These are phyloP conservation scores for Telmatochromis brachygnathus DNA, from an alignment of 2,113 vertebrate genomes.

Conservation along the genomic window DNA sequence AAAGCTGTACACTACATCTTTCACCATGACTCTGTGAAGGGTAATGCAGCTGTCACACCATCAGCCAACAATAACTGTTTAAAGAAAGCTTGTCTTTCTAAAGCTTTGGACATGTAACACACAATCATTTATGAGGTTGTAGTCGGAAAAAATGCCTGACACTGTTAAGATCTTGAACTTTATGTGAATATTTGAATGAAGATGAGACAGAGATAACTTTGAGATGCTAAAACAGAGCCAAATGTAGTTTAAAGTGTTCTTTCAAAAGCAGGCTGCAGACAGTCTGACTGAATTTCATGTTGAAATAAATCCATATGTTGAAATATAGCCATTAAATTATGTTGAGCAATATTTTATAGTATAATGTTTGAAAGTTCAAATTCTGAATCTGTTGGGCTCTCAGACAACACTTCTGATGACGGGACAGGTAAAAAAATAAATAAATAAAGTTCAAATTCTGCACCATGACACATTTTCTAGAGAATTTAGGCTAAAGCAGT, in stretches of 20 bases:
- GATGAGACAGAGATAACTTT: background rate
- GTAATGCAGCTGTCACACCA: background rate
- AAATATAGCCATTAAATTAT: background rate
- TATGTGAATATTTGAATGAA: background rate
- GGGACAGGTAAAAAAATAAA: background rate
- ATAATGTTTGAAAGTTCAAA: background rate
- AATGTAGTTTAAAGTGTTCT: background rate
- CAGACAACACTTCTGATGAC: background rate
- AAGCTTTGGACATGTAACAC: background rate
- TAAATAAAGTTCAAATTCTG: background rate
- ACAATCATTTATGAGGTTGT: background rate
- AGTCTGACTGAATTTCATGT: background rate
- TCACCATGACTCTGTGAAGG: background rate
- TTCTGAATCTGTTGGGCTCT: background rate
- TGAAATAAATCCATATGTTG: background rate
- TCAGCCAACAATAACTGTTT: background rate
- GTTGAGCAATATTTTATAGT: background rate
- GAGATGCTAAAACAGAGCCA: background rate
- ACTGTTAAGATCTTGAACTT: background rate
- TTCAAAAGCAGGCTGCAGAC: background rate
- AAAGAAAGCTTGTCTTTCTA: background rate
- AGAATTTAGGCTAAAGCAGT: background rate
- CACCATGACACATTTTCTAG: background rate
- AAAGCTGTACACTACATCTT: background rate
- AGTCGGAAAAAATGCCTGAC: background rate